These are phyloP conservation scores for Cephus runcator DNA, from an alignment of 2,888 invertebrate genomes.

Conservation along the genomic window DNA sequence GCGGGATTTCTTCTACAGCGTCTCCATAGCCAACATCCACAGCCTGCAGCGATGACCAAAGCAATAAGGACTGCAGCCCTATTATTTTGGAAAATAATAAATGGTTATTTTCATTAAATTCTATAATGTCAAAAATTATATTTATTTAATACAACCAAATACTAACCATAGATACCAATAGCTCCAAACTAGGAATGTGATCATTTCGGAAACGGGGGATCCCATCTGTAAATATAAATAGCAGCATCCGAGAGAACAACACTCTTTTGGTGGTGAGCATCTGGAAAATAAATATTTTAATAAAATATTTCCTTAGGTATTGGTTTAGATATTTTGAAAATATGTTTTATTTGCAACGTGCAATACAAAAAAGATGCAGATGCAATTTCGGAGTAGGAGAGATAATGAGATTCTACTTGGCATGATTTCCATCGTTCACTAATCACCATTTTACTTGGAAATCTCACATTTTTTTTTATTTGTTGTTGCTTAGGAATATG, in stretches of 20 bases:
- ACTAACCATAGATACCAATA: conserved; percentile 76
- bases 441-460: background rate
- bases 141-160: background rate
- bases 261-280: conserved; percentile 80
- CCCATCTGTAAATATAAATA: conserved; percentile 66
- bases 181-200: conserved; percentile 75
- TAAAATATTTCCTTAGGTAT: background rate
- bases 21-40: conserved; percentile 76
- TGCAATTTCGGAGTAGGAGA: background rate
- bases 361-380: background rate
- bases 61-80: conserved; percentile 73
- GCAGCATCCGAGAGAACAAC: conserved; percentile 75
- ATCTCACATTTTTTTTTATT: background rate
- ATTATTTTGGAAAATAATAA: conserved; percentile 1
- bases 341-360: background rate
- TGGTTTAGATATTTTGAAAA: background rate
- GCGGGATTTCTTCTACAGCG: conserved; percentile 66
- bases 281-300: conserved; percentile 42
- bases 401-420: background rate
- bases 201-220: conserved; percentile 68
- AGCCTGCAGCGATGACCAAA: conserved; percentile 75
- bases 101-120: background rate
- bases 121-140: background rate
- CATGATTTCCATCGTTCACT: background rate
- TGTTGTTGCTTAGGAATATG: background rate